Conservation (phyloP, 2,113 vertebrate genomes). For the Nyctibius bracteatus region DNA sequence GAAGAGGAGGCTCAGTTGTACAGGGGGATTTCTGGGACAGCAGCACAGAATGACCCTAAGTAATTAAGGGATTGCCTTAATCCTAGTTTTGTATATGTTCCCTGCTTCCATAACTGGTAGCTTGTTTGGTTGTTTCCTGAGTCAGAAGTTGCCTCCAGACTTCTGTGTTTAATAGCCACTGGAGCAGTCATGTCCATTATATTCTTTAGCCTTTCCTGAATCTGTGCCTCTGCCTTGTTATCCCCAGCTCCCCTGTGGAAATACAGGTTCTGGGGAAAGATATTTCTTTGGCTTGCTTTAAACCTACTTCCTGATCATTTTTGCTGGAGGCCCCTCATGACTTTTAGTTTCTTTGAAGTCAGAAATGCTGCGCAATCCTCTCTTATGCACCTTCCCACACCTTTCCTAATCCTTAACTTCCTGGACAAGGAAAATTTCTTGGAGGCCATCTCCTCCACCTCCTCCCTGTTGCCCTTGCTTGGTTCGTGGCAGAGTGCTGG, state of each 20-base stretch:
- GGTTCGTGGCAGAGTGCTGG: background rate
- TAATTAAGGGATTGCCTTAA: background rate
- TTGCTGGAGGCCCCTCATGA: background rate
- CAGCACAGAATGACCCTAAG: background rate
- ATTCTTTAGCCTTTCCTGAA: background rate
- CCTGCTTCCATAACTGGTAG: background rate
- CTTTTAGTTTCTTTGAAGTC: background rate
- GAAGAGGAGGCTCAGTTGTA: background rate
- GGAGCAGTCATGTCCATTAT: background rate
- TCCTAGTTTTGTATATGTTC: background rate
- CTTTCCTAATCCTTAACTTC: background rate
- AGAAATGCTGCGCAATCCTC: background rate
- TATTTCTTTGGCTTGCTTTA: background rate
- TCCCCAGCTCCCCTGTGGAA: background rate
- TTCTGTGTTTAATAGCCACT: background rate
- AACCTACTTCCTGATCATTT: background rate
- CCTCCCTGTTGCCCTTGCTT: background rate
- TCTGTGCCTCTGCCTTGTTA: background rate
- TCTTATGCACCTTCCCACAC: background rate
- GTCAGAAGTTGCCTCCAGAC: background rate
- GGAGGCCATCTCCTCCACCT: background rate
- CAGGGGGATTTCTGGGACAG: background rate
- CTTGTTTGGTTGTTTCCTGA: background rate
- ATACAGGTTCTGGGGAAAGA: background rate
- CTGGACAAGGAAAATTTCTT: background rate